Conservation (phyloP, 2,888 invertebrate genomes). For the Gryllus longicercus region DNA sequence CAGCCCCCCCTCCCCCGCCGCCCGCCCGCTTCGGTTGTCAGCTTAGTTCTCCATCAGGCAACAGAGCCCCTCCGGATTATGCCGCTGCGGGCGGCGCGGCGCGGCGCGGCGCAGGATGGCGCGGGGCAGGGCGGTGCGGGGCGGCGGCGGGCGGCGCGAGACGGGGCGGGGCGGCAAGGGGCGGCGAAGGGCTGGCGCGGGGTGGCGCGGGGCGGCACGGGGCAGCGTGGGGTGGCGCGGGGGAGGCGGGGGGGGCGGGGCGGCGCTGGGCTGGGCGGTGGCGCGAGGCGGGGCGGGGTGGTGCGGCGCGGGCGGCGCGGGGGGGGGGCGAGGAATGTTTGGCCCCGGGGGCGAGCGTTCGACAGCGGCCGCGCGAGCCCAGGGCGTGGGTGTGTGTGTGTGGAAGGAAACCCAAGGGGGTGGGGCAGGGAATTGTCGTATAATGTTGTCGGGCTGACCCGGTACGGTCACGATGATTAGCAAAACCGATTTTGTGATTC, state of each 20-base stretch:
- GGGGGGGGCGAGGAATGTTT: too few species aligned
- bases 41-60: background rate
- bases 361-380: too few species aligned
- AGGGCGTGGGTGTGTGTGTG: too few species aligned
- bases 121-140: background rate
- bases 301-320: background rate
- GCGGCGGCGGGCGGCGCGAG: background rate
- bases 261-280: background rate
- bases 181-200: too few species aligned
- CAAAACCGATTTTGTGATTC: too few species aligned
- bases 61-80: background rate
- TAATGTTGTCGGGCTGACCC: too few species aligned
- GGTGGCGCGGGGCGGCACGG: background rate
- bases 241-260: background rate
- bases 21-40: background rate
- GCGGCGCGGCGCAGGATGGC: background rate
- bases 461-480: too few species aligned
- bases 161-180: background rate
- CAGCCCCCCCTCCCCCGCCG: background rate
- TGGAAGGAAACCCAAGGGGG: too few species aligned
- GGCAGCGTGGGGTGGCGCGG: background rate
- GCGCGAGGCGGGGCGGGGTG: background rate
- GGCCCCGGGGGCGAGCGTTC: too few species aligned
- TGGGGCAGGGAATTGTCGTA: too few species aligned
- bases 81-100: background rate